Evolutionary conservation across 2,797 vertebrate species (phyloP).

Genomic region (Muscicapa comitata): DNA sequence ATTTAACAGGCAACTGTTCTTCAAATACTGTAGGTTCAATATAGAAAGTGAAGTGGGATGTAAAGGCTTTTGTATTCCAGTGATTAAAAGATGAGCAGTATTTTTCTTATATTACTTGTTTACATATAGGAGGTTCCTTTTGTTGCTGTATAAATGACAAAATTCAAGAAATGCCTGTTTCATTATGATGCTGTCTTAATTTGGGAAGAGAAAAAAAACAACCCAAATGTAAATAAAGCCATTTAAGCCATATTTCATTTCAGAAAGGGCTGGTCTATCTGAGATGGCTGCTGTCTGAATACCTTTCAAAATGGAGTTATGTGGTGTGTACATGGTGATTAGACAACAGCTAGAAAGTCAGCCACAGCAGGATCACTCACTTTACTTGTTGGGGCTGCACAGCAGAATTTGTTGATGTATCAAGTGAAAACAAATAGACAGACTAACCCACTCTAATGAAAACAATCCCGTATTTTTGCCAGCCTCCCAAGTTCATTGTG

Average conservation of each 20-base stretch:
- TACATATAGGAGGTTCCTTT: background rate
- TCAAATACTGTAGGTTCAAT: background rate
- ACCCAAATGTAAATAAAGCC: background rate
- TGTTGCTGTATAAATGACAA: background rate
- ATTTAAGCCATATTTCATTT: background rate
- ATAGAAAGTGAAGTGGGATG: background rate
- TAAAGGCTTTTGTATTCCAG: background rate
- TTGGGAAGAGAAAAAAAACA: background rate
- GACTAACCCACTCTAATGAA: background rate
- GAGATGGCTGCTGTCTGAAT: background rate
- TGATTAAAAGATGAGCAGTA: background rate
- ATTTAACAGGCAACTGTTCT: slow-evolving; percentile 6
- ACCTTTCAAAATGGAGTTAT: background rate
- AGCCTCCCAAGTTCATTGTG: background rate
- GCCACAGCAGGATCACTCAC: background rate
- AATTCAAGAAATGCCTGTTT: background rate
- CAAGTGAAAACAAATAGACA: slow-evolving; percentile 7
- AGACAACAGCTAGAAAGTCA: background rate
- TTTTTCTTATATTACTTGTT: background rate
- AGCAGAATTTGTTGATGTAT: background rate
- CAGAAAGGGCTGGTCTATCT: background rate
- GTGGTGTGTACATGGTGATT: background rate
- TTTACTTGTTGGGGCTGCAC: background rate
- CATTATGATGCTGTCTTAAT: background rate
- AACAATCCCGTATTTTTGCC: background rate